Conservation (phyloP, 2,797 vertebrate genomes). For the Hirundo rustica region DNA sequence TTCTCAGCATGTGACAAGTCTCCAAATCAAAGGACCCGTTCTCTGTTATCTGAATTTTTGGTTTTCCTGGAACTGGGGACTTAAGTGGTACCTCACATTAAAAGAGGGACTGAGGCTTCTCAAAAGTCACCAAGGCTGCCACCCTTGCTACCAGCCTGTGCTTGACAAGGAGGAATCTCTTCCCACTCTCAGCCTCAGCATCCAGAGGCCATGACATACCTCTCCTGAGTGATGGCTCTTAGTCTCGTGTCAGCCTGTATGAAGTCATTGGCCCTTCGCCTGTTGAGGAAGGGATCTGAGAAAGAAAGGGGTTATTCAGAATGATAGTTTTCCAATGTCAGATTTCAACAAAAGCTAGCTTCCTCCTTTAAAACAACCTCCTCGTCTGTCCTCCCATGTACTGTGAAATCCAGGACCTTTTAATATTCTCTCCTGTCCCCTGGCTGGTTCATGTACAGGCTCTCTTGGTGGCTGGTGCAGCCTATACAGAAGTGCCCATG, state of each 20-base stretch:
- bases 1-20: neutral
- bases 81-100: neutral
- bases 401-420: neutral
- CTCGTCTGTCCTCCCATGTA: neutral
- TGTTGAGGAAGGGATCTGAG: conserved; percentile 76
- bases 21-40: neutral
- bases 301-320: conserved; percentile 19
- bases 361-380: neutral
- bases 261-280: conserved; percentile 74
- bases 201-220: conserved; percentile 45
- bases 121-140: neutral
- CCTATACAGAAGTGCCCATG: neutral
- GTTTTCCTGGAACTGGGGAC: neutral
- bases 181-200: neutral
- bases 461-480: neutral
- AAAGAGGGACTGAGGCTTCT: neutral
- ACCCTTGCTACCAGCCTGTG: neutral
- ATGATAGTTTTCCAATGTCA: neutral
- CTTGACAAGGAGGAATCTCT: neutral
- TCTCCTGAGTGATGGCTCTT: conserved; percentile 59
- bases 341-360: neutral
- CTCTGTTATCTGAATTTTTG: neutral
- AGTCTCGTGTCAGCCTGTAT: conserved; percentile 66
- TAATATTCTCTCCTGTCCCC: neutral
- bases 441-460: accelerated